Evolutionary conservation across 2,797 vertebrate species (phyloP).

Genomic region (Neopelma chrysocephalum): DNA sequence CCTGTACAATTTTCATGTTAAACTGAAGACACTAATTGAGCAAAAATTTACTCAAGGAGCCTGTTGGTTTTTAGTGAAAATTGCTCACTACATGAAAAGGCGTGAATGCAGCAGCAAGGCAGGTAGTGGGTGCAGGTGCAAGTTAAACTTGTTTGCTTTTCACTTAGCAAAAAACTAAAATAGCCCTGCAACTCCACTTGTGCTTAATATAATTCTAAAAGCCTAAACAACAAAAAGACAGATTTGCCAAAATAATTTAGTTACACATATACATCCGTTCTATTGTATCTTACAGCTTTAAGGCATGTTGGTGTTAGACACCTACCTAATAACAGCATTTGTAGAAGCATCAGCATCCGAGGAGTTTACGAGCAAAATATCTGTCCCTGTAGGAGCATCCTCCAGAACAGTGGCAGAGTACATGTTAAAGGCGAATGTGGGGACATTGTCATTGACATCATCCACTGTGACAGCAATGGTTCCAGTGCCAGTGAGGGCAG

Average conservation of each 20-base stretch:
- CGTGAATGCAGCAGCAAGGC: not conserved
- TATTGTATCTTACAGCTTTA: not conserved
- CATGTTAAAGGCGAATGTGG: constrained; percentile 83
- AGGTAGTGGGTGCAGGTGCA: not conserved
- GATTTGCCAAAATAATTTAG: not conserved
- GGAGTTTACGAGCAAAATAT: constrained; percentile 91
- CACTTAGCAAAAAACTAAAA: not conserved
- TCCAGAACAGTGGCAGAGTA: constrained; percentile 89
- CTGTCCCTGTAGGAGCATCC: constrained; percentile 90
- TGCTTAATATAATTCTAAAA: not conserved
- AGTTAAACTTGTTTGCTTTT: not conserved
- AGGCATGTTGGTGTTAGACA: not conserved
- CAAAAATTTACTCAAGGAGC: not conserved
- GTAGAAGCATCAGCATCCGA: constrained; percentile 88
- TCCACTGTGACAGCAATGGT: constrained; percentile 88
- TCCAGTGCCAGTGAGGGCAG: constrained; percentile 91
- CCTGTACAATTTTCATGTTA: not conserved
- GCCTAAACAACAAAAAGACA: not conserved
- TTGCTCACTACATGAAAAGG: not conserved
- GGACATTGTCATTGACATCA: constrained; percentile 93
- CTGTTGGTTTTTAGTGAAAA: not conserved
- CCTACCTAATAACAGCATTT: constrained; percentile 93
- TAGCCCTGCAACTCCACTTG: not conserved
- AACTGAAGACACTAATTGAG: not conserved
- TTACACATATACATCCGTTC: not conserved